Base-by-base conservation (phyloP, 2,797 vertebrate species). In the Brachyrhaphis roseni region DNA sequence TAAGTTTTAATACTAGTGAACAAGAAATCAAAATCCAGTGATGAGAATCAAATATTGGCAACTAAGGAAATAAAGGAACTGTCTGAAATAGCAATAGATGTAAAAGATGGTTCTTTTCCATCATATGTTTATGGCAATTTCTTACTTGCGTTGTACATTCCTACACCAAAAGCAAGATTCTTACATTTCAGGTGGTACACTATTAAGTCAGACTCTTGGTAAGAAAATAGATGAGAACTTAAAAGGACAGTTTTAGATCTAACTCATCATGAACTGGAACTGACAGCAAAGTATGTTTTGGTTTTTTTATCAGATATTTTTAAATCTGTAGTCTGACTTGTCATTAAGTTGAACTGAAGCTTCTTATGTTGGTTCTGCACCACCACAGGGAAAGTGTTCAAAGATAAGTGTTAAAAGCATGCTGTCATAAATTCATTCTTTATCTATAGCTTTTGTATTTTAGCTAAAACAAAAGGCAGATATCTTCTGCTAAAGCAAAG, bases 371-470 rank as follows among this genome's bases (percentile, higher is more conserved):
- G 23, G 16, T 23, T 68, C 39, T 68, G 31, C 16, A 36, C 16
- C 59, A 36, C 59, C 31, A 46, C 72, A 34, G 76, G 43, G 78
- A 83, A 15, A 12, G 0, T 12, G 49, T 68, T 83, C 73, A 84
- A 77, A 88, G 55, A 49, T 23, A 78, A 34, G 68, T 73, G 66
- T 26, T 70, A 70, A 12, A 70, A 66, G 34, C 78, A 49, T 80
- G 45, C 39, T 77, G 59, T 12, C 77, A 55, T 75, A 8, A 83
- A 84, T 82, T 6, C 84, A 75, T 84, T 36, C 82, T 88, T 72
- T 18, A 55, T 36, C 82, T 88, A 66, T 18, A n/a, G 26, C 77
- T 72, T 62, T 78, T 72, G 10, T 81, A 34, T 77, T 78, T 81
- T 26, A 82, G 77, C 74, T 64, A 72, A 74, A 28, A 76, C 34